These are phyloP conservation scores for Syncerus caffer DNA, from an alignment of 2,797 vertebrate genomes.

Conservation along the genomic window DNA sequence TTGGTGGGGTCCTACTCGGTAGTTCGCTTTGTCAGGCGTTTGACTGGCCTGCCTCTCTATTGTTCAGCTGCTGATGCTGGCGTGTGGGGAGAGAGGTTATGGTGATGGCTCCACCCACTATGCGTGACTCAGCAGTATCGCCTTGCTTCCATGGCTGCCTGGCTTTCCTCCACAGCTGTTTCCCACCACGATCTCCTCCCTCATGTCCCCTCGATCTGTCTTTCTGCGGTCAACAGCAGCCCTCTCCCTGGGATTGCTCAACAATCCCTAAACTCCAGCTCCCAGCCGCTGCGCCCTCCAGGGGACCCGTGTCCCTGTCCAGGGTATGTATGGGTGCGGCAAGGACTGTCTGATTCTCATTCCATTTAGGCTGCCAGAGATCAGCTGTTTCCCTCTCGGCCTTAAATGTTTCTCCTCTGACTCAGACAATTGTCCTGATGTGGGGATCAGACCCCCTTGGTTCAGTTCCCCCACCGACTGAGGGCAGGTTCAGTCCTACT, in stretches of 20 bases:
- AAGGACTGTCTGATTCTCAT: neutral
- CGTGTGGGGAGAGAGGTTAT: neutral
- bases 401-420: neutral
- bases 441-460: neutral
- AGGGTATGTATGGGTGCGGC: neutral
- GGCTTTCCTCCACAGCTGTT: neutral
- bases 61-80: neutral
- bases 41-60: neutral
- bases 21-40: neutral
- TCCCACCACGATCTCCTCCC: neutral
- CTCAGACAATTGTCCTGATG: neutral
- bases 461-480: accelerated
- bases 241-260: neutral
- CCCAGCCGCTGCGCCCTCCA: neutral
- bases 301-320: neutral
- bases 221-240: neutral
- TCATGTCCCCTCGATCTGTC: neutral
- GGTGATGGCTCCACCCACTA: neutral
- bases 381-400: neutral
- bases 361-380: neutral
- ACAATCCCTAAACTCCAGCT: neutral
- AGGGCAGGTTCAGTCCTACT: neutral
- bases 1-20: neutral
- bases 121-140: neutral
- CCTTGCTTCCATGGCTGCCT: neutral